Conservation (phyloP, 2,113 vertebrate species). For the Mobula birostris region DNA sequence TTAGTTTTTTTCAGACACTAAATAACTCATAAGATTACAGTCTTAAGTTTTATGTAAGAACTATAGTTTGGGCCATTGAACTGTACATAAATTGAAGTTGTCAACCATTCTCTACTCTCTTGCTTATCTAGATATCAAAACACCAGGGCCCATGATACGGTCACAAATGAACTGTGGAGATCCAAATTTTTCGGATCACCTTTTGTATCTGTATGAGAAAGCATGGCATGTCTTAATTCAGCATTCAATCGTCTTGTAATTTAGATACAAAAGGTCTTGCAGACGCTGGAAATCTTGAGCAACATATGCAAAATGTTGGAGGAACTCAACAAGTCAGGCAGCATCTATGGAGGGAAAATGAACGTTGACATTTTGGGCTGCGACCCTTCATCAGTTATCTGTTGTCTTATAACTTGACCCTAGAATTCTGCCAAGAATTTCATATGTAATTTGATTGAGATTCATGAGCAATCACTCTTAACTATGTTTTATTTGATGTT, state of each 20-base stretch:
- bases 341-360: too few species aligned
- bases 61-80: background rate
- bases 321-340: too few species aligned
- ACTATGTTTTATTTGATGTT: background rate
- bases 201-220: background rate
- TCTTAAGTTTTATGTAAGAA: background rate
- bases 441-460: background rate
- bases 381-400: too few species aligned
- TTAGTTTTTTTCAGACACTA: too few species aligned
- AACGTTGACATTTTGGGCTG: too few species aligned
- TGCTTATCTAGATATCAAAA: background rate
- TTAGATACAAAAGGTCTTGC: too few species aligned
- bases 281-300: too few species aligned
- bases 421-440: background rate
- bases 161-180: background rate
- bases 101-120: background rate
- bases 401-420: background rate
- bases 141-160: background rate
- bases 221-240: background rate
- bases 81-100: background rate
- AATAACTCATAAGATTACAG: too few species aligned
- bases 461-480: background rate
- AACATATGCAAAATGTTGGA: too few species aligned
- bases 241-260: background rate
- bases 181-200: background rate